Percentiles rank a stretch among this genome's conserved stretches.
phyloP scores from a whole-genome alignment of 2,888 invertebrate genomes.

The Biston betularia region DNA sequence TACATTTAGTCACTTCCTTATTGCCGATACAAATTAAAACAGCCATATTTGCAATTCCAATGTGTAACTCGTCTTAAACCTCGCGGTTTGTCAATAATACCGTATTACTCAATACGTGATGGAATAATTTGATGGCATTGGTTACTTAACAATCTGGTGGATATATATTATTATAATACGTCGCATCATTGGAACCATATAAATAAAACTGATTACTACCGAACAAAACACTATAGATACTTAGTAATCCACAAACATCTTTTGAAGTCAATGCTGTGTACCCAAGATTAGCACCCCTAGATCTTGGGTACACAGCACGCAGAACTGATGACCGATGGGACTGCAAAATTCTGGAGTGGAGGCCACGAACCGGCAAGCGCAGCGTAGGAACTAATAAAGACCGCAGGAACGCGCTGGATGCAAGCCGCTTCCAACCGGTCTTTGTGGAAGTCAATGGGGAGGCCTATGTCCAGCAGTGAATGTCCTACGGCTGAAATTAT shows the following conservation, averaged over 20 bases:
- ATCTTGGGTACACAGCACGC: no score
- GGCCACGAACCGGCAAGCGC: no score
- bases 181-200: background rate
- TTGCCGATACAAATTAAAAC: conserved; percentile 24
- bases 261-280: no score
- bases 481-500: no score
- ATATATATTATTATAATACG: conserved; percentile 8
- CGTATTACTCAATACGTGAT: conserved; percentile 38
- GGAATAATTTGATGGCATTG: conserved; percentile 30
- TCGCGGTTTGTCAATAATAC: conserved; percentile 28
- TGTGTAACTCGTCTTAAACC: conserved; percentile 26
- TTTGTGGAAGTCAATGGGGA: no score
- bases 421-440: no score
- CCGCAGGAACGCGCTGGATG: no score
- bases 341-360: no score
- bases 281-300: no score
- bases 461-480: no score
- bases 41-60: conserved; percentile 34
- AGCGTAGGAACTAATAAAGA: no score
- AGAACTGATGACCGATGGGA: no score
- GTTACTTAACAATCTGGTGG: conserved; percentile 17
- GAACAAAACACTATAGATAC: background rate
- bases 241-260: background rate
- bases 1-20: conserved; percentile 26
- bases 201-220: background rate